phyloP scores from a whole-genome alignment of 2,797 vertebrate genomes.

The Chiloscyllium punctatum region DNA sequence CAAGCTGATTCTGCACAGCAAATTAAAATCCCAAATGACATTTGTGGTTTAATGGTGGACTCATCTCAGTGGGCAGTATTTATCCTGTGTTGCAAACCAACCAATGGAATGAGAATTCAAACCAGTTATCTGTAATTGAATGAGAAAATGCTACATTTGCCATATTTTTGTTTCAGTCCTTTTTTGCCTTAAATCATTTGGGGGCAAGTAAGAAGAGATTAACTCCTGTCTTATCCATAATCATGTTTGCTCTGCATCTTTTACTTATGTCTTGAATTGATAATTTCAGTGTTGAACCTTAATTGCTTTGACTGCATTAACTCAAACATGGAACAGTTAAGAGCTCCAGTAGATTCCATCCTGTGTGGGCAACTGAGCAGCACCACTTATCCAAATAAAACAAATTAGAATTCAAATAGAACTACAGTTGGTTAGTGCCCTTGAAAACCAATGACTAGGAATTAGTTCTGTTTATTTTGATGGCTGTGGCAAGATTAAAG shows the following conservation, averaged over 20 bases:
- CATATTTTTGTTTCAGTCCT: not conserved
- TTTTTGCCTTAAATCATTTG: not conserved
- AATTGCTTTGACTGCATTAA: not conserved
- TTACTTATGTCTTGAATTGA: not conserved
- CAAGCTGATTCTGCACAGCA: not conserved
- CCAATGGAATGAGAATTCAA: not conserved
- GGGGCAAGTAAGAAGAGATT: not conserved
- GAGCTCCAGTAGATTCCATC: not conserved
- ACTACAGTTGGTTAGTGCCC: not conserved
- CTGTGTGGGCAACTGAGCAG: not conserved
- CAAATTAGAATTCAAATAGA: constrained; percentile 10
- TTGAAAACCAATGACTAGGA: constrained; percentile 4
- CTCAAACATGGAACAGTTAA: not conserved
- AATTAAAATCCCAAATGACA: not conserved
- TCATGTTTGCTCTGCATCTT: not conserved
- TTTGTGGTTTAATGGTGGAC: not conserved
- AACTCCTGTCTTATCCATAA: not conserved
- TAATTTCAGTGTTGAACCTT: not conserved
- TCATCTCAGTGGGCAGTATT: not conserved
- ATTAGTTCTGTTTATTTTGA: constrained; percentile 23
- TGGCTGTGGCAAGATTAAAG: constrained; percentile 3
- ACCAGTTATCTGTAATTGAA: not conserved
- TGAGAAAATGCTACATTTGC: not conserved
- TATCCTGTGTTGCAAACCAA: too few relatives aligned
- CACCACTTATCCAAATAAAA: constrained; percentile 17